Percentiles rank a stretch among this genome's conserved stretches.
Conservation (phyloP, 2,113 vertebrate genomes). For the Lathamus discolor region DNA sequence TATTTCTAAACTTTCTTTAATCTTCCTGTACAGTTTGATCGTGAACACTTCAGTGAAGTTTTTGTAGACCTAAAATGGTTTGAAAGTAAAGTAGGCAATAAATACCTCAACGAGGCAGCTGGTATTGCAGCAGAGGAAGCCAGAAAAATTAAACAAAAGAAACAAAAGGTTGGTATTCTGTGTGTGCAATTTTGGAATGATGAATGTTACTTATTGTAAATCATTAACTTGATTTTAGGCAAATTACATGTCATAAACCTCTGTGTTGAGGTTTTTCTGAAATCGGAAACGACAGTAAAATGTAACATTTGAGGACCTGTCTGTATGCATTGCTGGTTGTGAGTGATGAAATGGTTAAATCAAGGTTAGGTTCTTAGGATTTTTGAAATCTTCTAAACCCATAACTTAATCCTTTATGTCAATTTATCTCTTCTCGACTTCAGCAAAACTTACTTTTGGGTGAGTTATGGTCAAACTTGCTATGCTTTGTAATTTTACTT, state of each 20-base stretch:
- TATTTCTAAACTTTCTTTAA: background rate
- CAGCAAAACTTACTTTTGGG: background rate
- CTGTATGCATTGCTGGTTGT: background rate
- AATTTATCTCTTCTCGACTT: background rate
- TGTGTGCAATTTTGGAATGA: accelerated
- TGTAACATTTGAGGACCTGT: background rate
- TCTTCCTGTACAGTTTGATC: constrained; percentile 85
- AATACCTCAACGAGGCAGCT: constrained; percentile 96
- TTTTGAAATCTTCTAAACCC: background rate
- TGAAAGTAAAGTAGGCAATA: constrained; percentile 98
- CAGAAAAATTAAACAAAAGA: constrained; percentile 76
- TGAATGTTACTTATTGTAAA: background rate
- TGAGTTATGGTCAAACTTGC: background rate
- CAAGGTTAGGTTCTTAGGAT: background rate
- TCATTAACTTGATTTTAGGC: background rate
- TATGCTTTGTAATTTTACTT: background rate
- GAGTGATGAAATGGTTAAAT: background rate
- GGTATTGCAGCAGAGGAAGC: constrained; percentile 92
- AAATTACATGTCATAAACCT: background rate
- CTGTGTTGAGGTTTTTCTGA: background rate
- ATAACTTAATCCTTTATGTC: background rate
- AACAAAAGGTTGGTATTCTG: constrained; percentile 74
- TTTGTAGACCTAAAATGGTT: constrained; percentile 99
- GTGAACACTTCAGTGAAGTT: constrained; percentile 95
- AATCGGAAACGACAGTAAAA: background rate